Percentiles rank a stretch among this genome's conserved stretches.
phyloP scores from a whole-genome alignment of 2,113 vertebrate species.

The Cichladusa arquata region DNA sequence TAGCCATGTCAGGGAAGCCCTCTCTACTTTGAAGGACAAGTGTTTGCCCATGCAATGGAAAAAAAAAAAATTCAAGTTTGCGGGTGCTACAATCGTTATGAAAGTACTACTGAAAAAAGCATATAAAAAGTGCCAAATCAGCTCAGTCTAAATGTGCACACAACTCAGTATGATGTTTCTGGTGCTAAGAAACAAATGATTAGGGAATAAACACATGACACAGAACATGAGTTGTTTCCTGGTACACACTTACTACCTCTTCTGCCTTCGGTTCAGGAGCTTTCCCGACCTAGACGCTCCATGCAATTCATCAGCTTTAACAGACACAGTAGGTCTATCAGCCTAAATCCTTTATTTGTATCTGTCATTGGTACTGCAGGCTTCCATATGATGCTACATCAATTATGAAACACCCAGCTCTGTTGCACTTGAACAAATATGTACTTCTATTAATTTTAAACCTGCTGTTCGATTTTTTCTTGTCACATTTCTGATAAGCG shows the following conservation, averaged over 20 bases:
- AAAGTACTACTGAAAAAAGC: neutral
- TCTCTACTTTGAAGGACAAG: neutral
- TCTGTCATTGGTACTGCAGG: neutral
- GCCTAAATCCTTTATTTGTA: neutral
- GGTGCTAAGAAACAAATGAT: neutral
- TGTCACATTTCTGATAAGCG: neutral
- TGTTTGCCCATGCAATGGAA: neutral
- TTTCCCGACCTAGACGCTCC: neutral
- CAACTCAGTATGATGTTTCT: neutral
- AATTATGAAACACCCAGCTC: neutral
- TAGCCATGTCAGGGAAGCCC: neutral
- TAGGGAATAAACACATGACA: neutral
- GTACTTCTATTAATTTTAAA: neutral
- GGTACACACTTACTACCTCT: neutral
- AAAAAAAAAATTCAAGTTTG: neutral
- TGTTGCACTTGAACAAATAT: neutral
- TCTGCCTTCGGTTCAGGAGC: neutral
- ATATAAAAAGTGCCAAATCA: neutral
- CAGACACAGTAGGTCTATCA: neutral
- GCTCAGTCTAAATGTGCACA: neutral
- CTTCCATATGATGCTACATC: neutral
- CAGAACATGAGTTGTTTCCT: neutral
- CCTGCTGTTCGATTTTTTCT: neutral
- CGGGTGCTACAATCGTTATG: neutral
- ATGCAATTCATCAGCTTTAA: neutral